phyloP scores from a whole-genome alignment of 1,140 invertebrate species.

The Drosophila pseudoananassae region DNA sequence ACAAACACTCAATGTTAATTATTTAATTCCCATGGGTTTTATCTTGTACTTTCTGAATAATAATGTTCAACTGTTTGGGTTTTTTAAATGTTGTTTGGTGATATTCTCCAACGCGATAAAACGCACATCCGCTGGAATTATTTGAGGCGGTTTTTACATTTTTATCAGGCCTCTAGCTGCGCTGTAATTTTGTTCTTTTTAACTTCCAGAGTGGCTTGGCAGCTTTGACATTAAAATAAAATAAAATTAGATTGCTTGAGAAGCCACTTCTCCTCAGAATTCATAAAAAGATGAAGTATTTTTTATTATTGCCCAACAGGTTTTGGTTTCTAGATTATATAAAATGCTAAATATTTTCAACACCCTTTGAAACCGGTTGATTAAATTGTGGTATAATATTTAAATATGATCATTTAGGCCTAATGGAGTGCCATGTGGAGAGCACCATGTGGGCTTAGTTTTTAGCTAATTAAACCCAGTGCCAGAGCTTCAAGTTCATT shows the following conservation, averaged over 20 bases:
- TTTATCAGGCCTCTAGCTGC: constrained; percentile 22
- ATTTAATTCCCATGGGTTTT: constrained; percentile 2
- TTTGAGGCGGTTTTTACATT: constrained; percentile 6
- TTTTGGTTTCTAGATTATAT: constrained; percentile 5
- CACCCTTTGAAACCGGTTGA: constrained; percentile 54
- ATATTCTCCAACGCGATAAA: constrained; percentile 19
- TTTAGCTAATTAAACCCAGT: background rate
- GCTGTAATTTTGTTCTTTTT: constrained; percentile 8
- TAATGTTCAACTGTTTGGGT: too few relatives aligned
- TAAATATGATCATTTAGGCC: constrained; percentile 9
- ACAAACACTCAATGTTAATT: background rate
- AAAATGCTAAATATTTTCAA: constrained; percentile 45
- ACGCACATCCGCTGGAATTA: constrained; percentile 44
- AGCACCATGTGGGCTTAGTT: background rate
- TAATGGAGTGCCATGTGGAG: background rate
- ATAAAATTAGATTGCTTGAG: constrained; percentile 11
- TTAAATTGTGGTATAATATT: constrained; percentile 20
- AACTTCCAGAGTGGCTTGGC: background rate
- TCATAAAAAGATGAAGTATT: background rate
- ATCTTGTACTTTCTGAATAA: background rate
- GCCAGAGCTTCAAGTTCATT: constrained; percentile 9
- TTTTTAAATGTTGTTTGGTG: background rate
- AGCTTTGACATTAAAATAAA: constrained; percentile 34
- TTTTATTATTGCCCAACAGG: background rate
- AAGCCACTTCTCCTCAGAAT: too few relatives aligned